Percentiles rank a stretch among this genome's conserved stretches.
Evolutionary conservation across 2,113 vertebrate genomes (phyloP).

Genomic region (Siphamia tubifer): DNA sequence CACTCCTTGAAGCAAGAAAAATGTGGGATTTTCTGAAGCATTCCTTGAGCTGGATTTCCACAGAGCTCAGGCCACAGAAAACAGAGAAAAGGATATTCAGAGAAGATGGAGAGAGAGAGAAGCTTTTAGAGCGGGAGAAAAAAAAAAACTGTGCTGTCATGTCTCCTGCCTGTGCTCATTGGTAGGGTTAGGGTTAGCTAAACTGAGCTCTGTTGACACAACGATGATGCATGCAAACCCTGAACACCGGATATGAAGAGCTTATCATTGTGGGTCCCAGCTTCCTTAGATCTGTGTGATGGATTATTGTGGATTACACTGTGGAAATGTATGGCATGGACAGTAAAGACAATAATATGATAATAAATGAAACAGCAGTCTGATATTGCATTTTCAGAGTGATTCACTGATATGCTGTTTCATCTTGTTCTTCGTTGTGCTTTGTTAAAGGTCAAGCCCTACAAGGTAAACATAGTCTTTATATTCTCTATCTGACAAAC

Average conservation of each 20-base stretch:
- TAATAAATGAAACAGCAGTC: background rate
- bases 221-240: background rate
- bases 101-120: slow-evolving; percentile 26
- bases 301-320: background rate
- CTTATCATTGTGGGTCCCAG: background rate
- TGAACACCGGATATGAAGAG: slow-evolving; percentile 16
- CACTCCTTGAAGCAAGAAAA: slow-evolving; percentile 52
- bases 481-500: slow-evolving; percentile 9
- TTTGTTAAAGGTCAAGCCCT: slow-evolving; percentile 15
- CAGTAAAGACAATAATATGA: background rate
- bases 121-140: slow-evolving; percentile 1
- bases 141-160: slow-evolving; percentile 12
- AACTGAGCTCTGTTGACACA: background rate
- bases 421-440: background rate
- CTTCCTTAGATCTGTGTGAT: background rate
- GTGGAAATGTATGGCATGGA: background rate
- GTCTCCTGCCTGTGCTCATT: background rate
- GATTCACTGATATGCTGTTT: too few species aligned
- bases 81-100: slow-evolving; percentile 37
- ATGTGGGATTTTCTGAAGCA: slow-evolving; percentile 66
- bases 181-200: background rate
- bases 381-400: background rate
- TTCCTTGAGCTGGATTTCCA: slow-evolving; percentile 73
- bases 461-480: background rate
- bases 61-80: slow-evolving; percentile 45